These are phyloP conservation scores for Ceratina calcarata DNA, from an alignment of 1,140 invertebrate genomes.

Conservation along the genomic window DNA sequence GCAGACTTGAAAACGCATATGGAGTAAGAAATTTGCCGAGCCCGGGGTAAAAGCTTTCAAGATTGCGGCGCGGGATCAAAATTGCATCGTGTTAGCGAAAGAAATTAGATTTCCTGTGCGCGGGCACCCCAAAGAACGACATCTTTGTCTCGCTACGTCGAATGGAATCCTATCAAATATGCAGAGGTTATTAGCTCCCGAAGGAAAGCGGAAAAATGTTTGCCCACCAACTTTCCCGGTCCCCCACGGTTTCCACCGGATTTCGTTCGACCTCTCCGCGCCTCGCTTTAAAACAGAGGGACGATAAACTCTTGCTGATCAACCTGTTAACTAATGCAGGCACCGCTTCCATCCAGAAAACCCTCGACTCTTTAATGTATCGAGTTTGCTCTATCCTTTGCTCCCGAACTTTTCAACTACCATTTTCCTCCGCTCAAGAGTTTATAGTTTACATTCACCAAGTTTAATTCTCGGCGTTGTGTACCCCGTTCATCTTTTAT, in stretches of 20 bases:
- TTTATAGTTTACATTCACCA: too few species aligned
- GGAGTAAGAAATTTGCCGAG: constrained; percentile 49
- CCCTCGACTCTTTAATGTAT: not conserved
- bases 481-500: not conserved
- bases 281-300: constrained; percentile 9
- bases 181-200: constrained; percentile 66
- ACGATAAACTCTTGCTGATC: constrained; percentile 40
- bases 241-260: not conserved
- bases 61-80: constrained; percentile 60
- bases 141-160: constrained; percentile 46
- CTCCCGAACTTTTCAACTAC: not conserved
- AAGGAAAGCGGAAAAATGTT: constrained; percentile 58
- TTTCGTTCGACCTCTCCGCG: not conserved
- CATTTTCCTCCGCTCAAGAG: not conserved
- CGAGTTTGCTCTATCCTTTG: not conserved
- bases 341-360: not conserved
- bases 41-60: constrained; percentile 56
- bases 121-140: constrained; percentile 42
- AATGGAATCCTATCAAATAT: constrained; percentile 67
- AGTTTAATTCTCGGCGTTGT: too few species aligned
- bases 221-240: constrained; percentile 30
- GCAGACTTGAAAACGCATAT: constrained; percentile 21
- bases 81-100: constrained; percentile 66
- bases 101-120: constrained; percentile 65
- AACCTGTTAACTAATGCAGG: constrained; percentile 37